Base-by-base conservation (phyloP, 2,888 invertebrate species). In the Ephialtes manifestator region DNA sequence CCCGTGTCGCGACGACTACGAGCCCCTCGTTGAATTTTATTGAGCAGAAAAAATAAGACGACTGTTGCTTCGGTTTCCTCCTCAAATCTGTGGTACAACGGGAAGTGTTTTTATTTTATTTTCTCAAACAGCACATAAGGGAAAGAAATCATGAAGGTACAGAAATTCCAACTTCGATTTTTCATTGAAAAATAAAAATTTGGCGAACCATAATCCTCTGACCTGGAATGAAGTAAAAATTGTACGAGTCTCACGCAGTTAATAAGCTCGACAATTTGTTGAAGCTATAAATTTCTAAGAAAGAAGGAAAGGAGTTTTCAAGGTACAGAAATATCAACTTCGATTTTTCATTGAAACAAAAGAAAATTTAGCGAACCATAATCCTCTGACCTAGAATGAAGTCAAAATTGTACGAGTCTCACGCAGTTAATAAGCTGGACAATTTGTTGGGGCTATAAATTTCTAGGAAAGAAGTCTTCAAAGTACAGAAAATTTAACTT, bases 1-100 rank as follows among this genome's bases (percentile, higher is more conserved):
- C 70, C 79, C 81, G 60, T 78, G 77, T 85, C 82, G 51, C 77
- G 71, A 48, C 67, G 31, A 80, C 79, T 60, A 24, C 31, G 63
- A 67, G 65, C 65, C 82, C 72, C 83, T 87, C 87, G 81, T 83
- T 78, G 83, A 87, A 85, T 85, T 87, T 87, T 85, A 87, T 87
- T 77, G 87, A 85, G 87, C 85, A 79, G 85, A 85, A 87, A 87
- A 87, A 86, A 81, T 79, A 85, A 85, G 85, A 87, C 85, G 81
- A 85, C 87, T 85, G 87, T 87, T 87, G 87, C 87, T 87, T 85
- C 83, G 53, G 31, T 58, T 31, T 58, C 68, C 43, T 72, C 20
- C 51, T 74, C 60, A 65, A 80, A 80, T 65, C 63, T 48, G 39
- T 20, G 2, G 2, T 10, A 15, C 28, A 43, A 18, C 13, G 43